Conservation (phyloP, 2,113 vertebrate species). For the Solea solea region DNA sequence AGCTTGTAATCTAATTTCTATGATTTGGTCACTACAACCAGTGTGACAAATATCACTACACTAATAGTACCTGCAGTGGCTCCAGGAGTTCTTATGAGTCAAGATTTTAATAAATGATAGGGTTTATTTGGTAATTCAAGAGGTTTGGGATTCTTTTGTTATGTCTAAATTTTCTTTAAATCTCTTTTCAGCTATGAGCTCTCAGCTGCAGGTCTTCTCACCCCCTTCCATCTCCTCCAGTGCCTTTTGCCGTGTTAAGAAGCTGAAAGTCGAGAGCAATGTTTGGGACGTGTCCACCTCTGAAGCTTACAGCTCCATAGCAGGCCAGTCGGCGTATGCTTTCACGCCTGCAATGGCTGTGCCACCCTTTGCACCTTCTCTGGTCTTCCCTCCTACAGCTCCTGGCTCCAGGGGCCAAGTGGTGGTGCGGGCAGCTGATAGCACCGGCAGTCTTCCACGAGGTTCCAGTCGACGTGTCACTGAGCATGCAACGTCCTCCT, state of each 20-base stretch:
- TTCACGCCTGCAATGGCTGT: slow-evolving; percentile 85
- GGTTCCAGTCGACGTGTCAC: slow-evolving; percentile 86
- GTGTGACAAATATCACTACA: too few relatives aligned
- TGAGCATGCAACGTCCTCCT: slow-evolving; percentile 80
- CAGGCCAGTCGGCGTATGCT: slow-evolving; percentile 89
- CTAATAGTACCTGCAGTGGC: too few relatives aligned
- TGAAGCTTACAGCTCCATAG: slow-evolving; percentile 83
- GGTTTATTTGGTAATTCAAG: not conserved
- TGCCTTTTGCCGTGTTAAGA: slow-evolving; percentile 99
- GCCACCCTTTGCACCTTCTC: slow-evolving; percentile 86
- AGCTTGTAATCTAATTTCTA: too few relatives aligned
- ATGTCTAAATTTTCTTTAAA: not conserved
- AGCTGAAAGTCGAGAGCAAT: slow-evolving; percentile 96
- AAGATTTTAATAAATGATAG: too few relatives aligned
- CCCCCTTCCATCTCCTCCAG: slow-evolving; percentile 96
- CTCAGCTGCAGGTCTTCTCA: slow-evolving; percentile 98
- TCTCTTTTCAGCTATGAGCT: slow-evolving; percentile 90
- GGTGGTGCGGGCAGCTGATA: slow-evolving; percentile 94
- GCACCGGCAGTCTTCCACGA: slow-evolving; percentile 88
- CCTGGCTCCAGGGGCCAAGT: slow-evolving; percentile 90
- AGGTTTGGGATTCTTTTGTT: too few relatives aligned
- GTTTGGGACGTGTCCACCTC: slow-evolving; percentile 94
- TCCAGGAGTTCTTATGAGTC: too few relatives aligned
- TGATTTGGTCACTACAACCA: too few relatives aligned
- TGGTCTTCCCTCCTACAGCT: slow-evolving; percentile 88